phyloP scores from a whole-genome alignment of 2,113 vertebrate genomes.

The Chelonoidis abingdonii region DNA sequence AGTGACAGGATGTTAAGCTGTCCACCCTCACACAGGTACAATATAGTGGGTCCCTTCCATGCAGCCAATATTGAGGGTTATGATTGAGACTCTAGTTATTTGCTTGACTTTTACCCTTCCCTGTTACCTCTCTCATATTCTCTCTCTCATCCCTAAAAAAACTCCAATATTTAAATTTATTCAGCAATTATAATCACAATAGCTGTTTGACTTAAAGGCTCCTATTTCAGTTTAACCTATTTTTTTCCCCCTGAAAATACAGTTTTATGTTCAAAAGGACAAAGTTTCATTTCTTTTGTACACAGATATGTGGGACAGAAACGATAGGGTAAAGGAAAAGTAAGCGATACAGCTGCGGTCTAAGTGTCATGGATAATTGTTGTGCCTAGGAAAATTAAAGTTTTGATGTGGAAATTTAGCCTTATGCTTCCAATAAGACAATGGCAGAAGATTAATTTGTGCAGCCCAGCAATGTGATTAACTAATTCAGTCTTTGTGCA shows the following conservation, averaged over 20 bases:
- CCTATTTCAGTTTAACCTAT: not conserved
- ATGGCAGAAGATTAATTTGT: constrained; percentile 15
- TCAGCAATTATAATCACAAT: not conserved
- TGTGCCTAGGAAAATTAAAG: constrained; percentile 16
- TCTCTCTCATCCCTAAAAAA: not conserved
- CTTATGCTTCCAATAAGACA: constrained; percentile 44
- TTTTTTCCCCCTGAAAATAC: not conserved
- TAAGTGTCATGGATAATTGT: constrained; percentile 30
- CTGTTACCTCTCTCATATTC: not conserved
- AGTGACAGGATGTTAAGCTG: not conserved
- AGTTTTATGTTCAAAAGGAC: not conserved
- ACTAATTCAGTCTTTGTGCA: constrained; percentile 62
- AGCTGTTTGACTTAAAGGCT: not conserved
- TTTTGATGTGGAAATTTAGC: constrained; percentile 42
- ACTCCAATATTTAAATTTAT: not conserved
- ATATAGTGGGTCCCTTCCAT: not conserved
- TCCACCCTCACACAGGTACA: rapidly evolving
- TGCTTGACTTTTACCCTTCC: not conserved
- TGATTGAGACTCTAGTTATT: not conserved
- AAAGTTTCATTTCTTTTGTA: not conserved
- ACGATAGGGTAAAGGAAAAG: not conserved
- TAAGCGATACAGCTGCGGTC: not conserved
- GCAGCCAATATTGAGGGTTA: not conserved
- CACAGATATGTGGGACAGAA: not conserved
- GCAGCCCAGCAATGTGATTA: constrained; percentile 55